Conservation (phyloP, 2,888 invertebrate genomes). For the Ceratothoa steindachneri region DNA sequence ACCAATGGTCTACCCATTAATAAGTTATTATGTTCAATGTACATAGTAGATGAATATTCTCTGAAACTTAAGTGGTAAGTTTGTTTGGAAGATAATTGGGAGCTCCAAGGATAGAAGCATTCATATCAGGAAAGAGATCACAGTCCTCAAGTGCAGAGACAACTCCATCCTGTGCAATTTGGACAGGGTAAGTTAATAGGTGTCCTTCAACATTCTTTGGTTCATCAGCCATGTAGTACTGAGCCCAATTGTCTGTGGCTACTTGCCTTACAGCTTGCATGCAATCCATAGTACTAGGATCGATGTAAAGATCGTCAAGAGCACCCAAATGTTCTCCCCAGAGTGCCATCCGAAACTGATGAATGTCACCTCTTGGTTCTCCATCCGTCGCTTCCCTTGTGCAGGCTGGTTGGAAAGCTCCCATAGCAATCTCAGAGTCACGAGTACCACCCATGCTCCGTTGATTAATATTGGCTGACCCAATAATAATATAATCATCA, state of each 20-base stretch:
- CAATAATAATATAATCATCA: slow-evolving; percentile 47
- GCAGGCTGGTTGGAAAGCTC: slow-evolving; percentile 44
- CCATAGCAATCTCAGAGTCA: slow-evolving; percentile 46
- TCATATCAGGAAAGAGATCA: slow-evolving; percentile 46
- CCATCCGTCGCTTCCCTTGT: slow-evolving; percentile 29
- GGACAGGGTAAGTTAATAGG: slow-evolving; percentile 45
- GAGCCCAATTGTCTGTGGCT: slow-evolving; percentile 37
- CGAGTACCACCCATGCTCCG: slow-evolving; percentile 46
- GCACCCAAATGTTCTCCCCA: slow-evolving; percentile 47
- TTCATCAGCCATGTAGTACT: slow-evolving; percentile 38
- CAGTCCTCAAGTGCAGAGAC: slow-evolving; percentile 39
- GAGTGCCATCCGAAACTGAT: slow-evolving; percentile 42
- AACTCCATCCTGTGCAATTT: slow-evolving; percentile 38
- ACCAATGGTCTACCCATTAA: no score
- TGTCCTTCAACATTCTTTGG: slow-evolving; percentile 45
- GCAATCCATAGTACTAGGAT: slow-evolving; percentile 46
- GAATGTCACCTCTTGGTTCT: slow-evolving; percentile 38
- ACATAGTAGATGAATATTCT: no score
- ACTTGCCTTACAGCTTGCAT: slow-evolving; percentile 36
- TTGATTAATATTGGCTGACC: slow-evolving; percentile 48
- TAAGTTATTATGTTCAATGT: no score
- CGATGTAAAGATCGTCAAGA: slow-evolving; percentile 25
- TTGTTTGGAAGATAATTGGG: slow-evolving; percentile 44
- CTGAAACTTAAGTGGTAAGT: slow-evolving; percentile 40
- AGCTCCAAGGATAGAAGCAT: slow-evolving; percentile 44